Evolutionary conservation across 2,113 vertebrate species (phyloP).

Genomic region (Lophochroa leadbeateri): DNA sequence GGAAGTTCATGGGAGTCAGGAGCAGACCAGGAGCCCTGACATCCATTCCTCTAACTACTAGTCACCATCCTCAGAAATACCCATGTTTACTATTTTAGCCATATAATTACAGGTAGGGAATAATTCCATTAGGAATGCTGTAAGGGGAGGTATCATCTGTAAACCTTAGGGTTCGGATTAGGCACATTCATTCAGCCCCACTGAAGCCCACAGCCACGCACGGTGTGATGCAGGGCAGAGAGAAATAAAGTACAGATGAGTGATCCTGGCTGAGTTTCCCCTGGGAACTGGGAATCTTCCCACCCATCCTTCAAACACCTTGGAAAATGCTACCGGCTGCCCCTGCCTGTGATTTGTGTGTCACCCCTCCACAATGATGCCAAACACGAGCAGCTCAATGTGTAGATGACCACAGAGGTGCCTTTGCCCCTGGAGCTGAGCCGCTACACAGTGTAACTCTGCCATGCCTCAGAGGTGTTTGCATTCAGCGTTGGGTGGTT

Average conservation of each 20-base stretch:
- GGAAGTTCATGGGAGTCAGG: slow-evolving; percentile 26
- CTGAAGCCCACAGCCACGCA: not conserved
- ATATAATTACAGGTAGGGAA: slow-evolving; percentile 51
- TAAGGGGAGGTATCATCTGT: not conserved
- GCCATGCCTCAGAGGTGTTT: not conserved
- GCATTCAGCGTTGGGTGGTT: slow-evolving; percentile 32
- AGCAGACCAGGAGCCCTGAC: not conserved
- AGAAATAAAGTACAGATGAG: not conserved
- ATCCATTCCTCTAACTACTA: slow-evolving; percentile 5
- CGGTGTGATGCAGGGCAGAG: not conserved
- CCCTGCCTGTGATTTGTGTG: not conserved
- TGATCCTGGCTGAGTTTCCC: not conserved
- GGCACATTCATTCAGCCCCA: not conserved
- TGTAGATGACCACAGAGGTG: not conserved
- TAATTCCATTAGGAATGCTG: slow-evolving; percentile 48
- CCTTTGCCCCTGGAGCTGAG: not conserved
- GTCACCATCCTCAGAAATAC: slow-evolving; percentile 40
- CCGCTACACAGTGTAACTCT: not conserved
- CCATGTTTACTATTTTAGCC: slow-evolving; percentile 47
- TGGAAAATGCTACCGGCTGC: rapidly evolving
- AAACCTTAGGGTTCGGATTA: not conserved
- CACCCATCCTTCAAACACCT: not conserved
- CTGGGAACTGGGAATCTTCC: not conserved
- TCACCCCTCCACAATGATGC: not conserved
- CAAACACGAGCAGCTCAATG: rapidly evolving